Base-by-base conservation (phyloP, 2,113 vertebrate genomes). In the Rhombomys opimus region DNA sequence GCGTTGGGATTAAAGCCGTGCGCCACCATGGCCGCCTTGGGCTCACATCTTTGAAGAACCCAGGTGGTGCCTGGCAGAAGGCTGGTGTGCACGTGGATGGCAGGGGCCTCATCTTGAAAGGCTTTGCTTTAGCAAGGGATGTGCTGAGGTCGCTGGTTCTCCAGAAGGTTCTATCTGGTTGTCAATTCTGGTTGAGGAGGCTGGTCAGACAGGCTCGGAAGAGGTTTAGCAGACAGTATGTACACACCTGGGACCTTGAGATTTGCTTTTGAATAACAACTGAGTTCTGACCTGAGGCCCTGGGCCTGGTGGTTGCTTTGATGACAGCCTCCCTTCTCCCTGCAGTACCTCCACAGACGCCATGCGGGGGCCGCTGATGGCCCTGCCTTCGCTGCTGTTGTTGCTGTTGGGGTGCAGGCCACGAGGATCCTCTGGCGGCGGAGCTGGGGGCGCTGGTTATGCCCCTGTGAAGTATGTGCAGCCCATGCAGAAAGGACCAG, bases 401-500 rank as follows among this genome's bases (percentile, higher is more conserved):
- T 95, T 93, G 98, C 97, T 99, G 98, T 93, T 98, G 97, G 94
- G 98, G 97, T 96, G 95, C 81, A 30, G 98, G 2, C 95, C 96
- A 18, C 80, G 95, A 41, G 97, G 97, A 80, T 86, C 96, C 30
- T 98, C 50, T 63, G 96, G 91, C 0, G 98, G 97, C 46, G 99
- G 99, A 73, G 99, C 99, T 3, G 98, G 97, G 0, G 98, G 98
- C 5, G 99, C 98, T 75, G 99, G 99, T 57, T 99, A 99, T 9
- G 98, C 99, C 46, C 99, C 99, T 61, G 99, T 99, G 98, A 99
- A 99, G 98, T 99, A 99, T 98, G 98, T 99, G 98, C 99, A 99
- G 98, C 99, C 99, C 96, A 99, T 99, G 99, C 99, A 99, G 98
- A 99, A 99, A 97, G 99, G 99, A 63, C 99, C 99, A 1, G 98